Evolutionary conservation across 2,888 invertebrate genomes (phyloP), one percentile per base, ranked within the genome.

Genomic region (Limnephilus marmoratus): DNA sequence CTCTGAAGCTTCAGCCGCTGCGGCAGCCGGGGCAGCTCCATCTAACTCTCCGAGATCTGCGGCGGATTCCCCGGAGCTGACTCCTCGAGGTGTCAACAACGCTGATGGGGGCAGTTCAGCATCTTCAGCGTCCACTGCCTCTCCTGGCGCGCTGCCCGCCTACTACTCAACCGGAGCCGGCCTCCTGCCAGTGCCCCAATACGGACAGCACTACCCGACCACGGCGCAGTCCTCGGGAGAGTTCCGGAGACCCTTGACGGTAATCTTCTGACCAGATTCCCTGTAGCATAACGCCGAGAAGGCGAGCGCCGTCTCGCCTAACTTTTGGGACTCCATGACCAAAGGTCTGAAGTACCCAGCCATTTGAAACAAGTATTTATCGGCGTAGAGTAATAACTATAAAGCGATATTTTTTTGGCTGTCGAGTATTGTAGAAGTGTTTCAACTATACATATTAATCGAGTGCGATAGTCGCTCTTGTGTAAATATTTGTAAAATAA

Each of bases 261-360:
- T 98, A 94, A 97, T 98, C 97, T 98, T 98, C 96, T 98, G 98
- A 98, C 97, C 97, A 96, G 97, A 97, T 94, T 93, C 93, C 81
- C 92, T 93, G 31, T 93, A 93, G 91, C 90, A 90, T 41, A 88
- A 91, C 49, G n/a, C 81, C 41, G 85, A 49, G 37, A 68, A 82
- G 45, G n/a, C 34, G 81, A 86, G n/a, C 49, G 53, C 90, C 18
- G 49, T 90, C 34, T 85, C 85, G 82, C 83, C 49, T 29, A 45
- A 90, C 53, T 81, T 85, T 81, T 90, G 90, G 90, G 82, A 90
- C 81, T 45, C 90, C 7, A 82, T 90, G 81, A 82, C 82, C n/a
- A 81, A 81, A 81, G 90, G 45, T 90, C 81, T 88, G 18, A 80
- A 80, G 80, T 88, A 24, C 34, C 80, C 68, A 88, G 88, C 88